Evolutionary conservation across 1,140 invertebrate genomes (phyloP).

Genomic region (Pseudomyrmex flavicornis): DNA sequence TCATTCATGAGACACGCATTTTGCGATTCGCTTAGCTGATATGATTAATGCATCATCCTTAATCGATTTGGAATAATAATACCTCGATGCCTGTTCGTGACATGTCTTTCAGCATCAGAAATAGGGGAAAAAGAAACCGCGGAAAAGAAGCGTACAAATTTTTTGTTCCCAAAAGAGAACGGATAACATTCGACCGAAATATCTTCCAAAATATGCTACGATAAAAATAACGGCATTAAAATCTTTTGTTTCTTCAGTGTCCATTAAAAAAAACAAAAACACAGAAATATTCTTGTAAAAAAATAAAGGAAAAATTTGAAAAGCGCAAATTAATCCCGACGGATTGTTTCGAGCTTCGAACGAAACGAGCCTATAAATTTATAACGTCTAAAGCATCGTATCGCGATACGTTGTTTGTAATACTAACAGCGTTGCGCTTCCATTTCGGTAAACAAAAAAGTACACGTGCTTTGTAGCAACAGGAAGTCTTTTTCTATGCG

Average conservation of each 20-base stretch:
- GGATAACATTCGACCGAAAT: not conserved
- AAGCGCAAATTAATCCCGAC: not conserved
- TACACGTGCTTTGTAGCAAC: slow-evolving; percentile 1
- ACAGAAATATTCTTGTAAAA: not conserved
- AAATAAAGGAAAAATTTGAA: not conserved
- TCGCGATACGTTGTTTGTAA: slow-evolving; percentile 13
- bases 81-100: slow-evolving; percentile 35
- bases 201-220: too few relatives aligned
- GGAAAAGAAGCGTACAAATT: slow-evolving; percentile 3
- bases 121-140: not conserved
- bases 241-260: too few relatives aligned
- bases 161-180: not conserved
- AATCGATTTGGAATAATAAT: slow-evolving; percentile 64
- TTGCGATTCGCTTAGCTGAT: slow-evolving; percentile 38
- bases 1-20: slow-evolving; percentile 48
- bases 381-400: not conserved
- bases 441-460: slow-evolving; percentile 18
- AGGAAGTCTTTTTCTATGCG: not conserved
- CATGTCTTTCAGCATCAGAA: slow-evolving; percentile 22
- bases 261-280: too few relatives aligned
- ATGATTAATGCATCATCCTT: slow-evolving; percentile 69
- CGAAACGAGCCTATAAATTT: not conserved
- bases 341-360: not conserved
- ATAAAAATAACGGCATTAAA: too few relatives aligned
- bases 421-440: slow-evolving; percentile 12